Conservation (phyloP, 2,113 vertebrate species). For the Pionites leucogaster region DNA sequence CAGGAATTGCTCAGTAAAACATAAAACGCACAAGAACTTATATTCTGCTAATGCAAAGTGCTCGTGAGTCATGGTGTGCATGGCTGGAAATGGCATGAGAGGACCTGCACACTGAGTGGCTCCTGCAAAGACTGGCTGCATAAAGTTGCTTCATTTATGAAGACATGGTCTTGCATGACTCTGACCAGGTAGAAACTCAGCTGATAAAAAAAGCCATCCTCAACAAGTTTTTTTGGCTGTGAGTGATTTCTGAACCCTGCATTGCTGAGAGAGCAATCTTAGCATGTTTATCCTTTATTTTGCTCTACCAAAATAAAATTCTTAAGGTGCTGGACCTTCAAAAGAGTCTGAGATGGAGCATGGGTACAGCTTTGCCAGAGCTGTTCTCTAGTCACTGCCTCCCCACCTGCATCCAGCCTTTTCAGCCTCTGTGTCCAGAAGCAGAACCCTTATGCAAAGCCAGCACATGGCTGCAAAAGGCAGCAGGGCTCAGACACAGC, state of each 20-base stretch:
- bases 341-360: background rate
- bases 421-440: background rate
- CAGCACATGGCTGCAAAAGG: rapidly evolving
- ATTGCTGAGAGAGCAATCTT: background rate
- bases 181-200: background rate
- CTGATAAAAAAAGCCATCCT: background rate
- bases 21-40: background rate
- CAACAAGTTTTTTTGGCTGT: background rate
- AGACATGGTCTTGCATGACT: background rate
- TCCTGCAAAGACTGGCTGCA: background rate
- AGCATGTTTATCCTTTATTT: background rate
- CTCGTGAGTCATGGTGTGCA: rapidly evolving
- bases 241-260: background rate
- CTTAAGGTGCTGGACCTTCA: background rate
- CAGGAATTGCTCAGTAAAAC: background rate
- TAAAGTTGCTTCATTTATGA: background rate
- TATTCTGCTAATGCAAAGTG: background rate
- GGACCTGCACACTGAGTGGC: rapidly evolving
- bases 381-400: background rate
- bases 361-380: background rate
- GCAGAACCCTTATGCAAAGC: background rate
- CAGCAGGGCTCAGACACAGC: rapidly evolving
- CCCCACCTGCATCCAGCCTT: rapidly evolving
- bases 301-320: background rate
- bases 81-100: background rate